Conservation (phyloP, 1,140 invertebrate genomes). For the Drosophila bocqueti region DNA sequence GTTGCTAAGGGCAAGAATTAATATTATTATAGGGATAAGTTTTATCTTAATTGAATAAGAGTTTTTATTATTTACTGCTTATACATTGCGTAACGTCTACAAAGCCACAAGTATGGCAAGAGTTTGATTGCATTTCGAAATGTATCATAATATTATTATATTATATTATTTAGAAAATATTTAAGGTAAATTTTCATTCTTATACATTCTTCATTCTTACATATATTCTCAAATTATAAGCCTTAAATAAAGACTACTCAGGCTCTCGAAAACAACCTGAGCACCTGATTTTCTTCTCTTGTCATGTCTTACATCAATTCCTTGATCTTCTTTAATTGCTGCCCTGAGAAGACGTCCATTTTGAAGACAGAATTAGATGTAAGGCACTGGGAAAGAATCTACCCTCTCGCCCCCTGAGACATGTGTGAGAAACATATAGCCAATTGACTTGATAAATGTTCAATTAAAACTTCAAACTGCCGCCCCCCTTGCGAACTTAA, state of each 20-base stretch:
- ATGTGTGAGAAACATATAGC: constrained; percentile 33
- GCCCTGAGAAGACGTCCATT: background rate
- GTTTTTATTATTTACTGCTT: background rate
- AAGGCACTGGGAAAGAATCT: background rate
- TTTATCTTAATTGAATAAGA: no score
- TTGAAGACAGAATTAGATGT: background rate
- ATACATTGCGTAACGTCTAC: background rate
- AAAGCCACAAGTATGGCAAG: no score
- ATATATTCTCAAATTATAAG: background rate
- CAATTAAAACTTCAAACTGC: constrained; percentile 52
- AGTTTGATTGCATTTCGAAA: no score
- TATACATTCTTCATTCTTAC: background rate
- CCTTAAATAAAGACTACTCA: background rate
- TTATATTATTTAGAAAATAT: background rate
- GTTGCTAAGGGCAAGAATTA: background rate
- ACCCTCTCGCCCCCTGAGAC: background rate
- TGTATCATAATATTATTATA: no score
- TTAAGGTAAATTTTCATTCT: background rate
- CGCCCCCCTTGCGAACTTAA: constrained; percentile 34
- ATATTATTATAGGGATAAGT: background rate
- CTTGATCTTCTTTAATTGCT: constrained; percentile 19
- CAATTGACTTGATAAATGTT: constrained; percentile 55
- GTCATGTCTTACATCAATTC: background rate
- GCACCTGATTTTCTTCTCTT: background rate
- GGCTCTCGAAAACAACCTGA: background rate